Base-by-base conservation (phyloP, 1,140 invertebrate species). In the Magallana angulata region DNA sequence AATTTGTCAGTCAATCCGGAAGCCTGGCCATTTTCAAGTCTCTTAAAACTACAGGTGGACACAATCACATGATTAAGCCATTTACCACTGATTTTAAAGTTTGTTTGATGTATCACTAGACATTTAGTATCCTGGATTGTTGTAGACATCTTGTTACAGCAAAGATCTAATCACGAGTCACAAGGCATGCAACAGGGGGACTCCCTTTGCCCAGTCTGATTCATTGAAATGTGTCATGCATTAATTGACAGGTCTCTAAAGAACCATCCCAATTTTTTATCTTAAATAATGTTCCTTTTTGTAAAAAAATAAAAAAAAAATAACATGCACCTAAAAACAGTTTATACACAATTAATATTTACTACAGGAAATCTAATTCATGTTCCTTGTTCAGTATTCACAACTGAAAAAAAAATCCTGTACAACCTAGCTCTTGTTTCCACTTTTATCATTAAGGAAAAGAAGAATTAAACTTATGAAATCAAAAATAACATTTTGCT, bases 121-220 rank as follows among this genome's bases (percentile, higher is more conserved):
- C 68, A 76, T 76, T 76, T 30, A 76, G 68, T 76, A 76, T 76
- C 68, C 68, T 76, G 68, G 24, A 76, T 76, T 76, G 68, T 76
- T 76, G 68, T 76, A 76, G 68, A 24, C 68, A 76, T 76, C 68
- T 48, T 8, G 18, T 76, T 30, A 76, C 68, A 76, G 68, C 36
- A 48, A 12, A 30, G 68, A 30, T 30, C 8, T 71, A 8, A 30
- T 30, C 64, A 71, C 64, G 18, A 71, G 18, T 24, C 24, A 30
- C 8, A 18, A 24, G 24, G 68, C 24, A 76, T 76, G 8, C 24
- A 12, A 30, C 9, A 76, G 24, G 68, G 68, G 68, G 68, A 76
- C 24, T 76, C 24, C 24, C 68, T 30, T 76, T 30, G 18, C 24
- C 68, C 24, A 8, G 1, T 11, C 68, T 76, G 68, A 76, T 76